A percentile compares a stretch with the other conserved stretches of the same genome.
Evolutionary conservation across 1,140 invertebrate genomes (phyloP).

Genomic region (Drosophila mayri): DNA sequence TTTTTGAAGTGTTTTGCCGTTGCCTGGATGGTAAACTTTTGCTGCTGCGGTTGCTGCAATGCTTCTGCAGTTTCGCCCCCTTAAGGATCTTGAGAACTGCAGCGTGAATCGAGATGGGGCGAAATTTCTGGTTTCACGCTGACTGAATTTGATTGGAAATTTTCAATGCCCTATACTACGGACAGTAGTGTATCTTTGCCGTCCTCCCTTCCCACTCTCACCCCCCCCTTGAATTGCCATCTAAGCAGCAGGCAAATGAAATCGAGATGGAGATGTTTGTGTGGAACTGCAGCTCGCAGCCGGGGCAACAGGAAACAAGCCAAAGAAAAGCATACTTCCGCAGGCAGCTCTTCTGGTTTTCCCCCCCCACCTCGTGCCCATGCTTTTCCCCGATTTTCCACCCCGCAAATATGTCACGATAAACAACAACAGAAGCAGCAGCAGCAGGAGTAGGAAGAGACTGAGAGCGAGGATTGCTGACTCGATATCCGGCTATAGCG

Average conservation of each 20-base stretch:
- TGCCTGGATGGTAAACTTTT: slow-evolving; percentile 32
- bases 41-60: slow-evolving; percentile 31
- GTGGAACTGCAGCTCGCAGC: slow-evolving; percentile 28
- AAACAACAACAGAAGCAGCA: slow-evolving; percentile 60
- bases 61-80: slow-evolving; percentile 22
- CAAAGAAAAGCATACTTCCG: slow-evolving; percentile 72
- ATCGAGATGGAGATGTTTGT: slow-evolving; percentile 53
- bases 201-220: neutral
- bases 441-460: slow-evolving; percentile 7
- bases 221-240: neutral
- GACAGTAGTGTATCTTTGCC: slow-evolving; percentile 17
- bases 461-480: slow-evolving; percentile 51
- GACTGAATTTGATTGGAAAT: slow-evolving; percentile 78
- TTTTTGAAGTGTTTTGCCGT: slow-evolving; percentile 50
- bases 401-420: slow-evolving; percentile 72
- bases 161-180: slow-evolving; percentile 45
- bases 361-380: neutral
- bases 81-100: slow-evolving; percentile 58
- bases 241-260: slow-evolving; percentile 57
- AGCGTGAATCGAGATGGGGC: slow-evolving; percentile 61
- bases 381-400: slow-evolving; percentile 1
- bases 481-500: slow-evolving; percentile 63
- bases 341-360: slow-evolving; percentile 39
- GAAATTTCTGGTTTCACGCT: slow-evolving; percentile 79
- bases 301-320: slow-evolving; percentile 64